Percentiles rank a stretch among this genome's conserved stretches.
These are phyloP conservation scores for Aramus guarauna DNA, from an alignment of 2,113 vertebrate species.

Conservation along the genomic window DNA sequence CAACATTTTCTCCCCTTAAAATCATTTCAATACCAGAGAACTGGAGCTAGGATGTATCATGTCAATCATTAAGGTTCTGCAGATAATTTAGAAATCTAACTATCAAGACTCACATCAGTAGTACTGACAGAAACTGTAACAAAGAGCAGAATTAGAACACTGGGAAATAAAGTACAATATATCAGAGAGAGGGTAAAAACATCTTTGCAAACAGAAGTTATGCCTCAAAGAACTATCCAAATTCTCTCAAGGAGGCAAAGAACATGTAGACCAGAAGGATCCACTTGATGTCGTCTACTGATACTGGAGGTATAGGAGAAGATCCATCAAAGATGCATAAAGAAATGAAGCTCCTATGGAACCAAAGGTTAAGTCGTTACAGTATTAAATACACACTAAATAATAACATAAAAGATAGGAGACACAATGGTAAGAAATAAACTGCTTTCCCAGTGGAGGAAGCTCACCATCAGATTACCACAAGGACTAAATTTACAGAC, in stretches of 20 bases:
- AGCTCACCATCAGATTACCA: not conserved
- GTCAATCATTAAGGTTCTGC: not conserved
- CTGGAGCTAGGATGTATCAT: not conserved
- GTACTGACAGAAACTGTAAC: not conserved
- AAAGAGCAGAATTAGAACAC: not conserved
- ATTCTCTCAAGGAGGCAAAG: not conserved
- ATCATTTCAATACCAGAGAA: not conserved
- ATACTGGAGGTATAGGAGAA: not conserved
- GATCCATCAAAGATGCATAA: not conserved
- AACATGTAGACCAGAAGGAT: not conserved
- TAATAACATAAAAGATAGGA: not conserved
- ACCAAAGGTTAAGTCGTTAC: not conserved
- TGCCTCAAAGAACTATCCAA: not conserved
- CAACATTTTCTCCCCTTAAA: not conserved
- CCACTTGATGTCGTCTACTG: not conserved
- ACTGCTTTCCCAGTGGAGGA: not conserved
- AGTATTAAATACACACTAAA: not conserved
- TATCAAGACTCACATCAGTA: not conserved
- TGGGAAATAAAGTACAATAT: not conserved
- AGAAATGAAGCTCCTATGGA: not conserved
- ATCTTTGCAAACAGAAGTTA: not conserved
- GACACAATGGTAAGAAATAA: not conserved
- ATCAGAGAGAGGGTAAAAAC: not conserved
- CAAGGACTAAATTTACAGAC: not conserved
- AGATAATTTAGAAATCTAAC: not conserved